Percentiles rank a stretch among this genome's conserved stretches.
phyloP scores from a whole-genome alignment of 2,797 vertebrate genomes.

The Fratercula arctica region DNA sequence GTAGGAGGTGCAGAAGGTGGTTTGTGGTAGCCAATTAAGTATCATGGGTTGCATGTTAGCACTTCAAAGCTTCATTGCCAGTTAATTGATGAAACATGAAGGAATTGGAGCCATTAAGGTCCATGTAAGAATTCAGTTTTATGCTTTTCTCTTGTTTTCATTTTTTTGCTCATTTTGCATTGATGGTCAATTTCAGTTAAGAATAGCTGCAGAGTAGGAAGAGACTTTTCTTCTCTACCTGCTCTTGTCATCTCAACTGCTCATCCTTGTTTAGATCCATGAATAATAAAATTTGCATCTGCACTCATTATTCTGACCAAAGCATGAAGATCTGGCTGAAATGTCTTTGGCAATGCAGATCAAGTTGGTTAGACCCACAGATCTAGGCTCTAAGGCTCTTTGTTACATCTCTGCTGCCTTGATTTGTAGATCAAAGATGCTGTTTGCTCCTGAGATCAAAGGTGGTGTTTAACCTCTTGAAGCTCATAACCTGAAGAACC shows the following conservation, averaged over 20 bases:
- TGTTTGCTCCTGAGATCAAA: slow-evolving; percentile 59
- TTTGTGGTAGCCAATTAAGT: background rate
- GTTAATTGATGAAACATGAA: background rate
- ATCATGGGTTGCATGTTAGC: background rate
- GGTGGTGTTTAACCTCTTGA: slow-evolving; percentile 66
- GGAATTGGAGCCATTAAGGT: background rate
- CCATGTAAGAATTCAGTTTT: background rate
- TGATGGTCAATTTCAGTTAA: background rate
- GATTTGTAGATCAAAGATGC: slow-evolving; percentile 69
- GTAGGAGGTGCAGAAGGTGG: background rate
- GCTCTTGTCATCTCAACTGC: background rate
- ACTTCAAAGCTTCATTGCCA: background rate
- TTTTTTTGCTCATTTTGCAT: background rate
- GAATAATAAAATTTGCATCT: background rate
- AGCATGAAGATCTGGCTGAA: background rate
- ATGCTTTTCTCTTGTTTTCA: background rate
- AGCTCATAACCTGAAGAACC: slow-evolving; percentile 40
- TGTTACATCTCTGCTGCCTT: slow-evolving; percentile 19
- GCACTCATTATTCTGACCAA: background rate
- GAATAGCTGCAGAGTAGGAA: background rate
- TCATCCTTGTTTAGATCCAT: background rate
- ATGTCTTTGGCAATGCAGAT: slow-evolving; percentile 41
- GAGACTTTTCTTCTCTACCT: background rate
- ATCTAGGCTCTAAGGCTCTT: background rate
- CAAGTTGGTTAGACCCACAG: background rate